Evolutionary conservation across 2,888 invertebrate genomes (phyloP).

Genomic region (Terebella lapidaria): DNA sequence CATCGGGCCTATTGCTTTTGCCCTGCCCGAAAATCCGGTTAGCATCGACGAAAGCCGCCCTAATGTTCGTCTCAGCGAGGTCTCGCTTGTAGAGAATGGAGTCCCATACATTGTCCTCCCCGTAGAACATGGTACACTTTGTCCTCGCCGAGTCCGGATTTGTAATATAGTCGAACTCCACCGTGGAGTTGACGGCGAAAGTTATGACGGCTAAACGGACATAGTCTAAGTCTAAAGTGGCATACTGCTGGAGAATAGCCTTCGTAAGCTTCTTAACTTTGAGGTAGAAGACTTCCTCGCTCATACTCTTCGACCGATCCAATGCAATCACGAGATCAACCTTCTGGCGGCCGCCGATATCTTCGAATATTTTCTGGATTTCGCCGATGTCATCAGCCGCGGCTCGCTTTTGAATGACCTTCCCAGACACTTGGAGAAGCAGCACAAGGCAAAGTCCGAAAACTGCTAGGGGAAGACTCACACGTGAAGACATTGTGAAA

Average conservation of each 20-base stretch:
- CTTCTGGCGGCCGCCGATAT: background rate
- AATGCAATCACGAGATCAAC: background rate
- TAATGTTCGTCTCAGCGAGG: background rate
- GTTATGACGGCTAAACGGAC: slow-evolving; percentile 21
- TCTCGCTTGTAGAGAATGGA: background rate
- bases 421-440: no score
- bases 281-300: background rate
- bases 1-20: background rate
- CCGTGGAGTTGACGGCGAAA: slow-evolving; percentile 13
- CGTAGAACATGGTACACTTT: slow-evolving; percentile 1
- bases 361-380: background rate
- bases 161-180: slow-evolving; percentile 20
- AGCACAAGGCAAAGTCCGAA: no score
- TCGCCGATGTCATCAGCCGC: background rate
- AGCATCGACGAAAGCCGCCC: background rate
- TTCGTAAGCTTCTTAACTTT: background rate
- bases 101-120: background rate
- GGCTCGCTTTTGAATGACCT: no score
- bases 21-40: background rate
- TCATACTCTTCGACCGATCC: background rate
- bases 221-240: slow-evolving; percentile 20
- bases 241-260: slow-evolving; percentile 12
- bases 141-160: background rate
- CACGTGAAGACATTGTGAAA: no score
- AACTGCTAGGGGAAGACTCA: no score